Conservation (phyloP, 2,113 vertebrate species). For the Rhinoptilus africanus region DNA sequence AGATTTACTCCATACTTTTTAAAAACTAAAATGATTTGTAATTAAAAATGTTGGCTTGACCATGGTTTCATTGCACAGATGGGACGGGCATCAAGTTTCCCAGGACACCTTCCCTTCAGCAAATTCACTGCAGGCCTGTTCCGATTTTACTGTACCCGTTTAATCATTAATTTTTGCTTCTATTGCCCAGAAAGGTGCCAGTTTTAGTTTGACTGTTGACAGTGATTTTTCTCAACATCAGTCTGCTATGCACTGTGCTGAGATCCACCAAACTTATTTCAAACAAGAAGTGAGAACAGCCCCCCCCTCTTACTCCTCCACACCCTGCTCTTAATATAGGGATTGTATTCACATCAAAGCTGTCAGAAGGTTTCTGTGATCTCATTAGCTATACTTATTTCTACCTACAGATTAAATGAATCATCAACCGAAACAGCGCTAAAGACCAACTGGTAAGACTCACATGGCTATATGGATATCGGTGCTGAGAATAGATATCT, state of each 20-base stretch:
- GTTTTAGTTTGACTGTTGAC: constrained; percentile 7
- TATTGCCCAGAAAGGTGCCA: background rate
- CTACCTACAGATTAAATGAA: constrained; percentile 64
- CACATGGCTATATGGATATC: constrained; percentile 12
- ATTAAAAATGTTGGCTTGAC: background rate
- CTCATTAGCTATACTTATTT: constrained; percentile 64
- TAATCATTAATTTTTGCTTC: background rate
- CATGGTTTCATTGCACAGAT: background rate
- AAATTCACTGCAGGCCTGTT: background rate
- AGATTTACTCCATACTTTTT: background rate
- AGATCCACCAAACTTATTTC: constrained; percentile 52
- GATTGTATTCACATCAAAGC: constrained; percentile 61
- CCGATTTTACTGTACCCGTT: background rate
- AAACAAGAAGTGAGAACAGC: constrained; percentile 55
- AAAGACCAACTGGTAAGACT: constrained; percentile 38
- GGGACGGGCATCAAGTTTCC: background rate
- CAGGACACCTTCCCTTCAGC: background rate
- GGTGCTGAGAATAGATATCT: background rate
- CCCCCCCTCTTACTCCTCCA: constrained; percentile 46
- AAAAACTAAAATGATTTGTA: background rate
- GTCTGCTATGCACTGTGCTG: background rate
- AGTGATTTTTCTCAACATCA: constrained; percentile 48
- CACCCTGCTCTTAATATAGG: constrained; percentile 59
- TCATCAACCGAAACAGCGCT: constrained; percentile 50
- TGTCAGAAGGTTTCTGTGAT: constrained; percentile 65